Evolutionary conservation across 2,797 vertebrate genomes (phyloP), one percentile per base, ranked within the genome.

Genomic region (Toxotes lorentzi): DNA sequence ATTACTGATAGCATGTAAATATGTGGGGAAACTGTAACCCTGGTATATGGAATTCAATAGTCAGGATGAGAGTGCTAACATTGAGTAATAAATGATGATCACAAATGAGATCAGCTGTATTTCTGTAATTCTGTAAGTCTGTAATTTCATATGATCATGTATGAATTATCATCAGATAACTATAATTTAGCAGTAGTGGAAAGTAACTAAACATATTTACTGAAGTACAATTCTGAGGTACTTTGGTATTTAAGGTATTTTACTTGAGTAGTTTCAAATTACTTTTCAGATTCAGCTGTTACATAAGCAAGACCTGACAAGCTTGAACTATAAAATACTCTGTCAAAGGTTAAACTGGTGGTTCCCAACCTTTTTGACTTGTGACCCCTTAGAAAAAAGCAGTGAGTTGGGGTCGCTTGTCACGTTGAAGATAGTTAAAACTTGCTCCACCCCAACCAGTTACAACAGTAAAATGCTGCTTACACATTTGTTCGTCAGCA

Each of bases 1-100:
- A n/a, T 24, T 45, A 23, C 10, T 58, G 59, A 63, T 30, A 21
- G 19, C 17, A 43, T 62, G 27, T 47, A 51, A 74, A 76, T 61
- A 56, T 61, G 27, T 38, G 16, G 27, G n/a, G 0, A 73, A 45
- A 32, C 23, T 21, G 65, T 12, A 50, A 9, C 21, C 40, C 19
- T 30, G 1, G 48, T 73, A 56, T 43, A 53, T 24, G 21, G 30
- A 69, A 83, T 65, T 51, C 8, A 51, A 30, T 1, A 41, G 40
- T 13, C 34, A 64, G 50, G 41, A 34, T 13, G 41, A 40, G 50
- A 34, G 11, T 27, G 9, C 10, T 69, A 35, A 53, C n/a, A 53
- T 53, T 53, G 27, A 17, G 3, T 34, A 38, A 38, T n/a, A n/a
- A n/a, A n/a, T n/a, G 53, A 27, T 27, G 24, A 54, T 27, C 7